A percentile compares a stretch with the other conserved stretches of the same genome.
Conservation (phyloP, 2,113 vertebrate species). For the Tragelaphus imberbis region DNA sequence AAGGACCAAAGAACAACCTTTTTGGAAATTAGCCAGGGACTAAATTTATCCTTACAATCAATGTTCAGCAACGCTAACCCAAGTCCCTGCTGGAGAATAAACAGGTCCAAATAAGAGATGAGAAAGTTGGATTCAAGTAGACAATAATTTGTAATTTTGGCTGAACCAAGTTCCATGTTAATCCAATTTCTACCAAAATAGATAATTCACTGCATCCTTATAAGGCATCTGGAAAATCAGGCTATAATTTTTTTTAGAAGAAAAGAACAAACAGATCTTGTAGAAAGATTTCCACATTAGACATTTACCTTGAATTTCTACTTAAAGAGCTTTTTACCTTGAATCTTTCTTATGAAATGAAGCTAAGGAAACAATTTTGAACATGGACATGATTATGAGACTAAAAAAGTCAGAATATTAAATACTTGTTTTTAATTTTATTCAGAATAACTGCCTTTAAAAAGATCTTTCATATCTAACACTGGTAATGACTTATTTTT, state of each 20-base stretch:
- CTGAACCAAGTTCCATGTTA: neutral
- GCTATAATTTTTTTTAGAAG: neutral
- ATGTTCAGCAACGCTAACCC: neutral
- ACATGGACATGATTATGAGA: neutral
- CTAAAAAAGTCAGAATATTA: neutral
- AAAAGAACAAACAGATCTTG: neutral
- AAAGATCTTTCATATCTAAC: neutral
- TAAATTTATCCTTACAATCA: neutral
- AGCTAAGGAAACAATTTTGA: neutral
- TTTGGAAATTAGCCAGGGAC: neutral
- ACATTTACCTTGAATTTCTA: conserved; percentile 13
- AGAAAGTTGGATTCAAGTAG: neutral
- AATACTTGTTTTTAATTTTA: neutral
- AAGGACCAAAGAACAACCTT: neutral
- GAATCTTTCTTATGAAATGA: conserved; percentile 15
- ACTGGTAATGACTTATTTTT: neutral
- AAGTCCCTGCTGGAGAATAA: neutral
- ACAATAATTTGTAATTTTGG: neutral
- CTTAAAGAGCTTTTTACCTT: neutral
- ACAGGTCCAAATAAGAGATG: neutral
- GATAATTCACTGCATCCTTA: neutral
- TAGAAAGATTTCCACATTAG: neutral
- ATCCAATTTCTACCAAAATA: conserved; percentile 34
- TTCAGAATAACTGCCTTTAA: neutral
- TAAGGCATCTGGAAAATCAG: neutral